phyloP scores from a whole-genome alignment of 2,113 vertebrate species.

The Dasypus novemcinctus region DNA sequence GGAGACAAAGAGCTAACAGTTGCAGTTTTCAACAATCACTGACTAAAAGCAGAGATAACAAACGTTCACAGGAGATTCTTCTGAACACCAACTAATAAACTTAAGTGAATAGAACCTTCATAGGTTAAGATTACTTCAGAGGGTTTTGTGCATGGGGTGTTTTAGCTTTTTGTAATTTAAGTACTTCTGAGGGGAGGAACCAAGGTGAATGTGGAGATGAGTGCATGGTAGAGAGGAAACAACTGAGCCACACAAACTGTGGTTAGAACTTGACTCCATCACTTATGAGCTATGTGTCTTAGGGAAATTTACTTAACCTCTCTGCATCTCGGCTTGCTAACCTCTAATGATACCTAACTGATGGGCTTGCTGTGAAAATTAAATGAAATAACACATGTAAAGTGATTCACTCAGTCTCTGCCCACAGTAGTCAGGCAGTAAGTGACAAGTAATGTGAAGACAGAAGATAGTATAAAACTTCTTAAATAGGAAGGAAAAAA shows the following conservation, averaged over 20 bases:
- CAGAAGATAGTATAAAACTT: background rate
- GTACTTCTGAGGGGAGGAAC: background rate
- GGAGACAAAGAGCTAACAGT: background rate
- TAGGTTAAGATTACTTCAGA: background rate
- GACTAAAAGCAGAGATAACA: conserved; percentile 49
- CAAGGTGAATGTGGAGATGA: background rate
- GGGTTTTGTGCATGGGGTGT: background rate
- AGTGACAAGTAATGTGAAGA: background rate
- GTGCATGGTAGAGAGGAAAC: background rate
- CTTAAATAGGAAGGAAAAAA: background rate
- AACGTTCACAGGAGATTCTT: background rate
- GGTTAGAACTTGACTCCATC: background rate
- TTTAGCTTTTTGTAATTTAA: background rate
- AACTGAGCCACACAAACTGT: background rate
- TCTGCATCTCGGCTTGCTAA: background rate
- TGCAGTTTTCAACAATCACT: background rate
- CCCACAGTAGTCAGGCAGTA: background rate
- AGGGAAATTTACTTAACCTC: background rate
- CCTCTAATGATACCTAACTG: background rate
- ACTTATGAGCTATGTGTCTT: background rate
- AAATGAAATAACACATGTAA: background rate
- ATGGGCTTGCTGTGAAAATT: background rate
- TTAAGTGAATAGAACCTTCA: background rate
- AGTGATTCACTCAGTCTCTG: background rate
- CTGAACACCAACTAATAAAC: background rate